These are phyloP conservation scores for Scalopus aquaticus DNA, from an alignment of 2,113 vertebrate species.

Conservation along the genomic window DNA sequence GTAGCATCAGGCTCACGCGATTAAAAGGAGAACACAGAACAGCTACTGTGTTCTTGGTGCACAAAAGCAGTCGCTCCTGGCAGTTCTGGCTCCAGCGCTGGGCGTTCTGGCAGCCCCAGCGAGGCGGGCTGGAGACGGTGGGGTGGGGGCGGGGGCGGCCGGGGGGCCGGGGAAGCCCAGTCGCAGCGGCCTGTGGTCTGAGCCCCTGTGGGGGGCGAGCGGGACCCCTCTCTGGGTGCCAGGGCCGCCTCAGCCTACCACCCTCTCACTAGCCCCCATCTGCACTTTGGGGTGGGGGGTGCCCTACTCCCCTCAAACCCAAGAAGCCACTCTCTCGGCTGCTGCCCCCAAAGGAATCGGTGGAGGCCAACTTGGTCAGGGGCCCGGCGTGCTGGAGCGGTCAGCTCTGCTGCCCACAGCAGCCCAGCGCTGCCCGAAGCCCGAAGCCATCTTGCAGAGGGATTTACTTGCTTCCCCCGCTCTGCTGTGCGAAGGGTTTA, in stretches of 20 bases:
- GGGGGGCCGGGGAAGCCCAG: accelerated
- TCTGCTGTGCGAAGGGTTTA: not conserved
- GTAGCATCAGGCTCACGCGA: not conserved
- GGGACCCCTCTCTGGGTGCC: accelerated
- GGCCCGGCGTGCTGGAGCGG: not conserved
- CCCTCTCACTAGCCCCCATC: accelerated
- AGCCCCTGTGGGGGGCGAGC: accelerated
- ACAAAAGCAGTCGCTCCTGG: not conserved
- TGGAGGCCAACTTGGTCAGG: not conserved
- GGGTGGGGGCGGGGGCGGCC: accelerated
- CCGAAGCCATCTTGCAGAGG: too few relatives aligned
- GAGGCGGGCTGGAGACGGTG: accelerated
- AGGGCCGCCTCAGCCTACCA: accelerated
- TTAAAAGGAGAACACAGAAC: not conserved
- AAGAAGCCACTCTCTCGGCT: too few relatives aligned
- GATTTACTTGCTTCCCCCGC: not conserved
- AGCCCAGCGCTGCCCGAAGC: too few relatives aligned
- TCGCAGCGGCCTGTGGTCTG: not conserved
- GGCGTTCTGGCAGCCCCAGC: not conserved
- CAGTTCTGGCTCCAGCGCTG: not conserved
- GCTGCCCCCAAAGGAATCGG: not conserved
- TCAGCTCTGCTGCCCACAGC: not conserved
- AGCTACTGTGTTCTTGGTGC: not conserved
- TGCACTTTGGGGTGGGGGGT: too few relatives aligned
- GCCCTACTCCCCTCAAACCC: not conserved